Base-by-base conservation (phyloP, 2,113 vertebrate genomes). In the Orthonyx spaldingii region DNA sequence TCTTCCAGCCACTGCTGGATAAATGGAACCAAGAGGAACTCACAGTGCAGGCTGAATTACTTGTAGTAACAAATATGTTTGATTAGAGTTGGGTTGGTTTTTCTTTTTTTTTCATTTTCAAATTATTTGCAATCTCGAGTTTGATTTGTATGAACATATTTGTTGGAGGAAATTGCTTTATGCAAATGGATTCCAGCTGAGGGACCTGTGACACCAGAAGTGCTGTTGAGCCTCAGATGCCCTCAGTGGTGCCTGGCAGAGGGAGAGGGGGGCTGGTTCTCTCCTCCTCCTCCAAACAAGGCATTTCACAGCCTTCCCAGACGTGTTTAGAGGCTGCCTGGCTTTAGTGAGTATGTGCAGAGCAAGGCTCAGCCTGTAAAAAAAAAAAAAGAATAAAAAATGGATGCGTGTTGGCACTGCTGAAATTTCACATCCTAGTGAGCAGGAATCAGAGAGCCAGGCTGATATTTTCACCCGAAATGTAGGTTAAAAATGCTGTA, bases 101-200 rank as follows among this genome's bases (percentile, higher is more conserved):
- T 35, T 8, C 19, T 13, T 13, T 9, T 55, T 59, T 90, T 59
- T 42, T 41, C 26, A 3, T 56, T 63, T 92, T 91, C 63, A 76
- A 55, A 59, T 83, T 83, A 88, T 95, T 91, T 94, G 75, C 93
- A 74, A 52, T 78, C 91, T 72, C 32, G 37, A 57, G 70, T 69
- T 94, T 76, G 92, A 91, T 88, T 94, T 88, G 94, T 85, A 32
- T 28, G 95, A 93, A 77, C 50, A 4, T 74, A 87, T 93, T 96
- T 97, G 93, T 86, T 41, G 74, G 75, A 84, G 93, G 82, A 96
- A 96, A 96, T 96, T 93, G 90, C 82, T 94, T 96, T 96, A 96
- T 97, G 93, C 82, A 96, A 93, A 97, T 91, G 23, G 16, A 83
- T 87, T 79, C 87, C 93, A 91, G 93, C 59, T 72, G 88, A 84